Evolutionary conservation across 2,113 vertebrate genomes (phyloP).

Genomic region (Gavia stellata): DNA sequence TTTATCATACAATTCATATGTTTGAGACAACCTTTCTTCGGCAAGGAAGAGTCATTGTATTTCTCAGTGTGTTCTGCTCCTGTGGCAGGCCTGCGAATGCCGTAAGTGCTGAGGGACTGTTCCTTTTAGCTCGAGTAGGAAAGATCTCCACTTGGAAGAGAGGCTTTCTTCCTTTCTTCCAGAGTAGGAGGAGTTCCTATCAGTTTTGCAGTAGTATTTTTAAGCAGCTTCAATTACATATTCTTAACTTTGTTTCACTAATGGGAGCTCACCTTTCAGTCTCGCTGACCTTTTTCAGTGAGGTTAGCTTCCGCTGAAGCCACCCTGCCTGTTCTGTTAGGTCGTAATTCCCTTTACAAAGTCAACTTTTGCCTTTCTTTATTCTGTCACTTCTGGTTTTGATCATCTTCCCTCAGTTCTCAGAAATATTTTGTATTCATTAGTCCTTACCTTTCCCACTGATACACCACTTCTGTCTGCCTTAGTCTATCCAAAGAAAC

Average conservation of each 20-base stretch:
- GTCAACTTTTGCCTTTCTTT: background rate
- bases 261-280: background rate
- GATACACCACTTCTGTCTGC: background rate
- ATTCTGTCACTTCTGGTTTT: constrained; percentile 3
- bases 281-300: background rate
- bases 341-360: background rate
- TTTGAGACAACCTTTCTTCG: background rate
- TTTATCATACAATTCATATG: background rate
- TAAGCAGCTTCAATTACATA: background rate
- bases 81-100: background rate
- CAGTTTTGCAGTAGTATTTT: background rate
- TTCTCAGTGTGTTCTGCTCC: background rate
- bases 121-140: constrained; percentile 12
- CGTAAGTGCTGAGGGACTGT: background rate
- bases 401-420: background rate
- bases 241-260: background rate
- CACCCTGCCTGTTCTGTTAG: background rate
- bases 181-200: background rate
- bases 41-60: background rate
- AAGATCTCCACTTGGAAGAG: constrained; percentile 7
- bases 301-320: background rate
- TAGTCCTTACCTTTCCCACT: background rate
- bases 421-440: background rate
- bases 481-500: background rate
- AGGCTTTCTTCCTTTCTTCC: background rate